Evolutionary conservation across 2,113 vertebrate genomes (phyloP), one percentile per base, ranked within the genome.

Genomic region (Petroica traversi): DNA sequence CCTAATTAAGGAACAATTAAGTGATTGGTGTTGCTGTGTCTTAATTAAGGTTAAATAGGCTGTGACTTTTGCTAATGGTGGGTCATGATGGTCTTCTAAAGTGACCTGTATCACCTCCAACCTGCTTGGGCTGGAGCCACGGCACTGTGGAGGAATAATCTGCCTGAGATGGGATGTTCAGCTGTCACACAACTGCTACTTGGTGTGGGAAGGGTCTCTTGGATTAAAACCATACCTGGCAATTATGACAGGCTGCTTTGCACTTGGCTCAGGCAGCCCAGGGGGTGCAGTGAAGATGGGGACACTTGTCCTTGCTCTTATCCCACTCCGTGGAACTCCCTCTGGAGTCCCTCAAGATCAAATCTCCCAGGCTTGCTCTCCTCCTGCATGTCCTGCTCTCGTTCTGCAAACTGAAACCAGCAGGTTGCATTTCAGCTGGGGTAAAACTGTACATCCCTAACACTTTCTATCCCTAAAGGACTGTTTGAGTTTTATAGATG

Each of bases 21-120:
- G 14, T 72, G 25, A 82, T 90, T 85, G 72, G 22, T 19, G 8
- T 83, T 43, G 80, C 38, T 31, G 12, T 86, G 55, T 63, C 76
- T 93, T 93, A 85, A 88, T 95, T 49, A 90, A 95, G 55, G 72
- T 83, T 80, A 71, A 83, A 71, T 74, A 77, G 38, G 31, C 62
- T 73, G 41, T 62, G 84, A 24, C 81, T 88, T 24, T 61, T 86
- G 38, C 59, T 75, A 34, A 41, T 28, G n/a, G n/a, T 55, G 29
- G 69, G 46, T 19, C 23, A 19, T 34, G 49, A 41, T 62, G 77
- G 24, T 75, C 33, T 79, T 51, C 58, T 40, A 14, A 77, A 89
- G 59, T 6, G 38, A 16, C 55, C 54, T 46, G 4, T 8, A 11
- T 62, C 62, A 88, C 38, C 58, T 72, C 57, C 19, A 34, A 59